Conservation (phyloP, 2,888 invertebrate species). For the Phalera bucephala region DNA sequence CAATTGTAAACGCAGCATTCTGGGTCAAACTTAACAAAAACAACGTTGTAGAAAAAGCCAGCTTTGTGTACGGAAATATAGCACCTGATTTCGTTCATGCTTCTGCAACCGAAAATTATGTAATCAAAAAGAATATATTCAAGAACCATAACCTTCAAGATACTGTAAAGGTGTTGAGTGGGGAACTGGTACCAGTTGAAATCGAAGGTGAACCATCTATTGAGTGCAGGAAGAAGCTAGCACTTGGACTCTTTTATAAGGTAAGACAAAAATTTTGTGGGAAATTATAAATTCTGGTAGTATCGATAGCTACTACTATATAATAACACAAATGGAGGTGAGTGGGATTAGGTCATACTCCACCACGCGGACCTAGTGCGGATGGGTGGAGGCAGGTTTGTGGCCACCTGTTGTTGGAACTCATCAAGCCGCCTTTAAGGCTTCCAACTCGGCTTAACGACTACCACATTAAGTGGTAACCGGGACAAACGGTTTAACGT, state of each 20-base stretch:
- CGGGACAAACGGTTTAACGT: too few relatives aligned
- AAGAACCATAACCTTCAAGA: conserved; percentile 65
- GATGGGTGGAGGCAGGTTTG: too few relatives aligned
- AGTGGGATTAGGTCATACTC: too few relatives aligned
- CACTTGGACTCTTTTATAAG: conserved; percentile 91
- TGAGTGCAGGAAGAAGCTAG: conserved; percentile 86
- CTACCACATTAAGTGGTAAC: too few relatives aligned
- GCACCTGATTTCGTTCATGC: conserved; percentile 83
- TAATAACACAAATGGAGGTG: too few relatives aligned
- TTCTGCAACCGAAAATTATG: conserved; percentile 75
- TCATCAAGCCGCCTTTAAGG: too few relatives aligned
- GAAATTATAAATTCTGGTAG: too few relatives aligned
- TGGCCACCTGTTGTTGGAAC: too few relatives aligned
- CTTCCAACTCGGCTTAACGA: too few relatives aligned
- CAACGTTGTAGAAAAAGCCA: conserved; percentile 55
- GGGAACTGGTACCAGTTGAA: conserved; percentile 85
- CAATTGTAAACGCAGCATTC: conserved; percentile 90
- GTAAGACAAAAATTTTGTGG: too few relatives aligned
- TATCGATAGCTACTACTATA: too few relatives aligned
- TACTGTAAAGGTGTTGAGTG: conserved; percentile 76
- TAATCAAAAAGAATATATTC: conserved; percentile 66
- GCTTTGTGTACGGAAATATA: conserved; percentile 87
- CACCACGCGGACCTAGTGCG: too few relatives aligned
- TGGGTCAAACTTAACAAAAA: conserved; percentile 78
- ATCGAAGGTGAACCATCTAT: conserved; percentile 86